Evolutionary conservation across 2,797 vertebrate genomes (phyloP).

Genomic region (Syngnathus acus): DNA sequence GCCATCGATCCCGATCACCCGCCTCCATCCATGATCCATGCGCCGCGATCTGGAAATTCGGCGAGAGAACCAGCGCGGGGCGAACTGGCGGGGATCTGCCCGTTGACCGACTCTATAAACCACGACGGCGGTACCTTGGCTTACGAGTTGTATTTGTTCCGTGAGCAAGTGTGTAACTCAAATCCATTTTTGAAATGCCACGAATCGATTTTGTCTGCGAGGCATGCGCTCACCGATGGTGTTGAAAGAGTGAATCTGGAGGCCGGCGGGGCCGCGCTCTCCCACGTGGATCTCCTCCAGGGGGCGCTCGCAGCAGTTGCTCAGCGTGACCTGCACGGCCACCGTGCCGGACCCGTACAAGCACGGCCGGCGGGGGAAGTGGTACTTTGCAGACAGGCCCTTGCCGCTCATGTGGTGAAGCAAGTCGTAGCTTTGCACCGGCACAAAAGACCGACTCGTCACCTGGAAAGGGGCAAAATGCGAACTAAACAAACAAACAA

Average conservation of each 20-base stretch:
- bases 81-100: conserved; percentile 43
- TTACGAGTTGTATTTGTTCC: no score
- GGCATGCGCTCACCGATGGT: conserved; percentile 74
- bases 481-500: no score
- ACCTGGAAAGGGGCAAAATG: conserved; percentile 64
- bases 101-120: not conserved
- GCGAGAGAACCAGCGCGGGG: conserved; percentile 17
- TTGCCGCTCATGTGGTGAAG: conserved; percentile 95
- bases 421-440: conserved; percentile 75
- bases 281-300: conserved; percentile 82
- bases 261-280: conserved; percentile 71
- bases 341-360: conserved; percentile 82
- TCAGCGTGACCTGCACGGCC: conserved; percentile 80
- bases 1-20: conserved; percentile 62
- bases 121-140: no score
- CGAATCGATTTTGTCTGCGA: not conserved
- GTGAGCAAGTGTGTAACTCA: no score
- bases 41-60: conserved; percentile 38
- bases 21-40: conserved; percentile 65
- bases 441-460: conserved; percentile 74
- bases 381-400: conserved; percentile 85
- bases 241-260: conserved; percentile 80
- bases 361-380: conserved; percentile 83
- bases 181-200: no score
- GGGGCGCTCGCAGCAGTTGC: conserved; percentile 76